phyloP scores from a whole-genome alignment of 2,888 invertebrate species.

The Podabrus alpinus region DNA sequence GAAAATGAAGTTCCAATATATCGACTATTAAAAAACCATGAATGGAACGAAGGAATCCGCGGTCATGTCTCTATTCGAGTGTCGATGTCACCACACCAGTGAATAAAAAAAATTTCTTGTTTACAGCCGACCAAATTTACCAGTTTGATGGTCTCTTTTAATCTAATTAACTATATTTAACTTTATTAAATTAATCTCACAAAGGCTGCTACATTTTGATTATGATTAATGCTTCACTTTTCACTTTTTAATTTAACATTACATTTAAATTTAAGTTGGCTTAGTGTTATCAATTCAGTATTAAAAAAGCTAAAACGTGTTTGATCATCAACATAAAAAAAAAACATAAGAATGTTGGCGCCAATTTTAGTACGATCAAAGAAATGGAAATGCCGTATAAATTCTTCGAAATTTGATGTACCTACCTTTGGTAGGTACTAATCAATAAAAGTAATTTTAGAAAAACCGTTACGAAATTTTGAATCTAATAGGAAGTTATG shows the following conservation, averaged over 20 bases:
- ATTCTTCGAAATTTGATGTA: neutral
- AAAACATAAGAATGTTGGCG: conserved; percentile 12
- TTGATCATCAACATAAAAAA: conserved; percentile 5
- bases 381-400: conserved; percentile 1
- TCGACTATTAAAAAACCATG: conserved; percentile 5
- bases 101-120: conserved; percentile 11
- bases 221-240: conserved; percentile 15
- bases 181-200: conserved; percentile 1
- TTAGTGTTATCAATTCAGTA: conserved; percentile 5
- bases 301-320: conserved; percentile 8
- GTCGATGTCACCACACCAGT: conserved; percentile 28
- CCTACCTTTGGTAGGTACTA: neutral
- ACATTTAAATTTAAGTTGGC: conserved; percentile 5
- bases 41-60: conserved; percentile 18
- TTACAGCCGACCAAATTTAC: conserved; percentile 11
- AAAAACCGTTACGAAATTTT: neutral
- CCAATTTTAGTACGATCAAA: conserved; percentile 6
- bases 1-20: neutral
- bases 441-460: neutral
- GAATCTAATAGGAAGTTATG: neutral
- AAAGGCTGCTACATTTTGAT: conserved; percentile 6
- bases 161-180: conserved; percentile 18
- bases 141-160: conserved; percentile 12
- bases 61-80: conserved; percentile 31
- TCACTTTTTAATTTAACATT: conserved; percentile 7